A percentile compares a stretch with the other conserved stretches of the same genome.
phyloP scores from a whole-genome alignment of 2,797 vertebrate genomes.

The Podarcis lilfordi region DNA sequence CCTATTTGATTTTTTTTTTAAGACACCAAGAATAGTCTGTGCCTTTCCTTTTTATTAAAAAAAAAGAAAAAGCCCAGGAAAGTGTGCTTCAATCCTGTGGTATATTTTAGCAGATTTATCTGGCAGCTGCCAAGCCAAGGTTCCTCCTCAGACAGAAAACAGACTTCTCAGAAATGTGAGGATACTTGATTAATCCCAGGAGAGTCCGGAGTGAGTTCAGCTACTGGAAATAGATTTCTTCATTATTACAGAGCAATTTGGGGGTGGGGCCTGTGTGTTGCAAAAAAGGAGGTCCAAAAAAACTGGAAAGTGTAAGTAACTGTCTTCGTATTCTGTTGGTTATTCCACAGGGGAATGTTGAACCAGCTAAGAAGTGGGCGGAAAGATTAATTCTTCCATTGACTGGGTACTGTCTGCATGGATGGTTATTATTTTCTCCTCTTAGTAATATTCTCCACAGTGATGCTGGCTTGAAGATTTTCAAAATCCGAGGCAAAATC shows the following conservation, averaged over 20 bases:
- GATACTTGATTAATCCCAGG: slow-evolving; percentile 68
- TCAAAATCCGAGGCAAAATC: background rate
- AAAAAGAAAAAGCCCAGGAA: background rate
- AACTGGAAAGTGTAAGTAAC: slow-evolving; percentile 63
- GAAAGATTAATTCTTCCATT: slow-evolving; percentile 19
- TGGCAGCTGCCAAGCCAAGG: slow-evolving; percentile 27
- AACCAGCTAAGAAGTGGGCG: slow-evolving; percentile 21
- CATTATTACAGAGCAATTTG: slow-evolving; percentile 62
- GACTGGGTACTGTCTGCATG: slow-evolving; percentile 39
- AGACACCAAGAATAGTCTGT: background rate
- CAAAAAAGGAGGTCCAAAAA: slow-evolving; percentile 46
- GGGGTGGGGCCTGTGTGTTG: slow-evolving; percentile 46
- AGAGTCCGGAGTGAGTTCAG: slow-evolving; percentile 53
- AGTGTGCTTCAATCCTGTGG: background rate
- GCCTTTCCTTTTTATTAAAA: background rate
- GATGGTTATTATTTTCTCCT: background rate
- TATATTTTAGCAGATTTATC: background rate
- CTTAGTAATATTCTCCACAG: background rate
- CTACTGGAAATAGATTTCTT: slow-evolving; percentile 73
- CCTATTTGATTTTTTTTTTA: background rate
- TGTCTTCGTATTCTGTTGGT: slow-evolving; percentile 53
- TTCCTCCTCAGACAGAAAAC: slow-evolving; percentile 46
- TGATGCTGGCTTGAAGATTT: background rate
- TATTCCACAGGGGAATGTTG: slow-evolving; percentile 34
- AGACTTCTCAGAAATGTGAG: slow-evolving; percentile 50